Evolutionary conservation across 2,888 invertebrate genomes (phyloP), one percentile per base, ranked within the genome.

Genomic region (Dolichomitus sp.): DNA sequence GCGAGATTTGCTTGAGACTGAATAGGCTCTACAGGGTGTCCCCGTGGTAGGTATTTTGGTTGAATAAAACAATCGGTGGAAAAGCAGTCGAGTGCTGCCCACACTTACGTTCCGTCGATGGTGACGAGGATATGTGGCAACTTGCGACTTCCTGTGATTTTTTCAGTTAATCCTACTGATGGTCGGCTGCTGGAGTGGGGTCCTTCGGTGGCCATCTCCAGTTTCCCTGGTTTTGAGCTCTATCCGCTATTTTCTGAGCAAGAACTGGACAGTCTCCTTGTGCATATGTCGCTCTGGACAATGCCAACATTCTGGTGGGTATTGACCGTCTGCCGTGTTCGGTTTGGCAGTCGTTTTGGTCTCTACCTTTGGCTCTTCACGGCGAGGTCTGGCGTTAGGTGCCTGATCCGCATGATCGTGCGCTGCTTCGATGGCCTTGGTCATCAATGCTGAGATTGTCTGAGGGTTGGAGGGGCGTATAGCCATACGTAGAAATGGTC

Each of bases 221-320:
- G 72, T 66, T 78, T 72, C 37, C 78, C 78, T 23, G 17, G 0
- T 7, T 1, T 2, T 7, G 0, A 1, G 0, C 37, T 1, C 27
- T 30, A 27, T 79, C 72, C 0, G 59, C 61, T 1, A 19, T 14
- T 11, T 40, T 57, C 23, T 59, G 23, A 0, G 57, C 57, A 0
- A 48, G 11, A 0, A 72, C 72, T 0, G 79, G 72, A 7, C 72
- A 79, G 0, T n/a, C n/a, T 79, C 79, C 1, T 45, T 33, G 9
- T 79, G 65, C 7, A 40, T 57, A 23, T 79, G 79, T 1, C 19
- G 17, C 30, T 79, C 72, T 4, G 79, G 72, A n/a, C 72, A 73
- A 14, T 72, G n/a, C n/a, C n/a, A n/a, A n/a, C n/a, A n/a, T n/a
- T n/a, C n/a, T n/a, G n/a, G n/a, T n/a, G n/a, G n/a, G n/a, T n/a